These are phyloP conservation scores for Polia nebulosa DNA, from an alignment of 2,888 invertebrate species.

Conservation along the genomic window DNA sequence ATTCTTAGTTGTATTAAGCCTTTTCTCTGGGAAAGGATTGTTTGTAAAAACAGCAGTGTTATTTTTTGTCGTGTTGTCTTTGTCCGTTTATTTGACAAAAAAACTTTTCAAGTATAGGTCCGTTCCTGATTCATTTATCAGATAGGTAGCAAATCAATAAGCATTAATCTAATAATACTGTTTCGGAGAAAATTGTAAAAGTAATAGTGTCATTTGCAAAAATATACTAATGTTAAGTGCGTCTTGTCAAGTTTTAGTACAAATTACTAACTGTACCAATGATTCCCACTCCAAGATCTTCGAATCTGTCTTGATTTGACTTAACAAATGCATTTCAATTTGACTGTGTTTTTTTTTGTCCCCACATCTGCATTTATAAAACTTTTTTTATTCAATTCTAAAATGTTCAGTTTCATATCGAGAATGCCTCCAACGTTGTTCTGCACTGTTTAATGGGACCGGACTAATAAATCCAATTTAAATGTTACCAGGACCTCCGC, in stretches of 20 bases:
- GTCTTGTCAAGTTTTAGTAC: neutral
- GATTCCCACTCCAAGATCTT: neutral
- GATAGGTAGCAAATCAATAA: neutral
- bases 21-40: constrained; percentile 80
- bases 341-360: constrained; percentile 8
- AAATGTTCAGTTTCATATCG: constrained; percentile 66
- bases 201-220: too few species aligned
- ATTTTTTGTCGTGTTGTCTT: constrained; percentile 15
- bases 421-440: constrained; percentile 84
- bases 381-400: constrained; percentile 61
- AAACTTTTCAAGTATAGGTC: constrained; percentile 1
- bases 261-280: neutral
- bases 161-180: neutral
- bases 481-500: constrained; percentile 86
- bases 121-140: constrained; percentile 20
- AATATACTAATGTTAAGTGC: neutral
- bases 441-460: constrained; percentile 80
- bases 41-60: constrained; percentile 58
- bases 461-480: constrained; percentile 91
- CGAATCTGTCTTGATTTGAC: neutral
- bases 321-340: constrained; percentile 1
- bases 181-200: too few species aligned
- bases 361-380: constrained; percentile 33
- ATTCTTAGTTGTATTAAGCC: constrained; percentile 82
- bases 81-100: constrained; percentile 13